Evolutionary conservation across 92 coral and sea anemone species (phyloP), one percentile per base, ranked within the genome.

Genomic region (Porites rus): DNA sequence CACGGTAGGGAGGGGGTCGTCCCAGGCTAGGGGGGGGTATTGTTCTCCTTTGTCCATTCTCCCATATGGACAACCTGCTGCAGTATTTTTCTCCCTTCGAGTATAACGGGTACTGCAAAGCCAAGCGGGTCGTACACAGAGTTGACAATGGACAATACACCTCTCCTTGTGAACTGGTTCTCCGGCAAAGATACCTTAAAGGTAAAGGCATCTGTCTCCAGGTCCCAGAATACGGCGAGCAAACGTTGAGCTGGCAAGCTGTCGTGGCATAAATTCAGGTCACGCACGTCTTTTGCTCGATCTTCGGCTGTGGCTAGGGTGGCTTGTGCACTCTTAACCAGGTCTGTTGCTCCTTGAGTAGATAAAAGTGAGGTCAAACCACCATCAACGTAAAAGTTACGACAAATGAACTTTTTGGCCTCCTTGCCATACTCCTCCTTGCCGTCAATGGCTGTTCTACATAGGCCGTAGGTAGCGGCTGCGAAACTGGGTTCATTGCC

Each of bases 401-500:
- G 65, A 80, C 79, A 43, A 2, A 82, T 70, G 65, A 91, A 82
- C 50, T 87, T 77, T 43, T 52, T 81, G 51, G 77, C 88, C 65
- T 76, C 77, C 65, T 75, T 76, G 51, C 86, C 88, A 51, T 46
- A 74, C 75, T 65, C 72, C 87, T 90, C 87, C 83, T 81, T 76
- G 90, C 87, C 87, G 17, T 86, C 84, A 18, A 38, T 76, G 46
- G 88, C 90, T 7, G 95, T 89, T 72, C 79, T 72, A 51, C 84
- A 24, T 18, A 93, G 84, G 51, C 96, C 91, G 20, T 61, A 93
- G 56, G 90, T 87, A 6, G 96, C 93, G 22, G 90, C 90, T 16
- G 91, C 95, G 24, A 92, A 92, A 74, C 91, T 90, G 10, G 91
- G 87, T 11, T 87, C 88, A 56, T 90, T 90, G 51, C 93, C 96